These are phyloP conservation scores for Ichneumon xanthorius DNA, from an alignment of 2,888 invertebrate genomes.

Conservation along the genomic window DNA sequence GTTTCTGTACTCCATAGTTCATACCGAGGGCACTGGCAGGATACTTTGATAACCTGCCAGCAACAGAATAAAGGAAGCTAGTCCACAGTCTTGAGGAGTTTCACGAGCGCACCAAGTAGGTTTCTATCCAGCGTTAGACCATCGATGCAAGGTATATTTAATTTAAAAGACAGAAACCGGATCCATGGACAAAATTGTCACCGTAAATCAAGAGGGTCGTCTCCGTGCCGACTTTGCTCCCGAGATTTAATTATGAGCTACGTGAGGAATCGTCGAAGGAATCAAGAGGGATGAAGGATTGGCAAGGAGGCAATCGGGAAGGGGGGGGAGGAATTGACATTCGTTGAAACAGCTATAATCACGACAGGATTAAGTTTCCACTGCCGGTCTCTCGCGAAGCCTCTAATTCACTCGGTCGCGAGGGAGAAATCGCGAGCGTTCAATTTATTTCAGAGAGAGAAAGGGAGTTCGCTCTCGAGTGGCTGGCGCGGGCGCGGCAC, in stretches of 20 bases:
- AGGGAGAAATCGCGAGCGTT: conserved; percentile 24
- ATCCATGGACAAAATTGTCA: not conserved
- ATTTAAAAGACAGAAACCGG: not conserved
- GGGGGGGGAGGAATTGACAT: conserved; percentile 4
- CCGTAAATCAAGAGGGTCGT: not conserved
- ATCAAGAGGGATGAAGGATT: not conserved
- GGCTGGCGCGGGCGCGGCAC: not conserved
- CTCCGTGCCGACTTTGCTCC: not conserved
- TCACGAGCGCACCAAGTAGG: no score
- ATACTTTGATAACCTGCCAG: no score
- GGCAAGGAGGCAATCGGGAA: not conserved
- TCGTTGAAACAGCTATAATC: conserved; percentile 40
- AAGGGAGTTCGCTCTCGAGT: conserved; percentile 11
- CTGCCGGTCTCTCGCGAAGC: conserved; percentile 1
- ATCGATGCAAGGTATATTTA: no score
- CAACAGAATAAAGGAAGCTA: no score
- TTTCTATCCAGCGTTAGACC: no score
- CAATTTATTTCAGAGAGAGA: conserved; percentile 59
- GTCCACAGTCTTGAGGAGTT: no score
- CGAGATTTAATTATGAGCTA: not conserved
- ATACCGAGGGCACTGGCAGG: no score
- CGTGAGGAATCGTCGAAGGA: not conserved
- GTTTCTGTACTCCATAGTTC: no score
- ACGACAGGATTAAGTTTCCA: conserved; percentile 46
- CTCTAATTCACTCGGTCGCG: conserved; percentile 46